These are phyloP conservation scores for Dicroscelio sp. DNA, from an alignment of 2,888 invertebrate genomes.

Conservation along the genomic window DNA sequence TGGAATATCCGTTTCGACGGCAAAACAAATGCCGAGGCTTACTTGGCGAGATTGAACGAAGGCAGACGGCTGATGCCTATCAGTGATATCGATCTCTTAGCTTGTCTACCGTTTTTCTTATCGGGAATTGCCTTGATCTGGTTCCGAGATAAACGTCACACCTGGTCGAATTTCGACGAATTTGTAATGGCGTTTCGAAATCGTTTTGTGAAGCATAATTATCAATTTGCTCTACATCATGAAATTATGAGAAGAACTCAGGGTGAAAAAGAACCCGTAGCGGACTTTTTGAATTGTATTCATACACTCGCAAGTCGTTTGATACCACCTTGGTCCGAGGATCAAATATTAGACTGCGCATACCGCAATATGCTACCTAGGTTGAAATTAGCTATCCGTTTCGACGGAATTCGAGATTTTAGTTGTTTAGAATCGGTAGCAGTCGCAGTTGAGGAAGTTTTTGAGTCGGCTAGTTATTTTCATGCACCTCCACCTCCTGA, in stretches of 20 bases:
- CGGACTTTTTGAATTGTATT: conserved; percentile 12
- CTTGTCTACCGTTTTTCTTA: not conserved
- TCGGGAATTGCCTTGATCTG: not conserved
- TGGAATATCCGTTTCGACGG: no score
- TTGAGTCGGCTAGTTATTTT: not conserved
- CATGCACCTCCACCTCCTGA: not conserved
- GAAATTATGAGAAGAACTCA: conserved; percentile 1
- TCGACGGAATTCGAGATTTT: not conserved
- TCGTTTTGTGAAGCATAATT: conserved; percentile 7
- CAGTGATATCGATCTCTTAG: no score
- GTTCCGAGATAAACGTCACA: not conserved
- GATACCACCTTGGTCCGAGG: not conserved
- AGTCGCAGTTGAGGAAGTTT: not conserved
- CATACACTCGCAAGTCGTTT: not conserved
- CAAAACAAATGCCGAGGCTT: no score
- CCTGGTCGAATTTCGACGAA: not conserved
- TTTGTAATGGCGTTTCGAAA: not conserved
- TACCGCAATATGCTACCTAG: not conserved
- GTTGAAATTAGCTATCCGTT: not conserved
- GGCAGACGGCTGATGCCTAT: no score
- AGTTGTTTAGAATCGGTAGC: not conserved
- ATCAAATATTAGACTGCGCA: not conserved
- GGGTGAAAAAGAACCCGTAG: conserved; percentile 1
- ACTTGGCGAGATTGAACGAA: no score
- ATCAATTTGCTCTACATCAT: not conserved